Evolutionary conservation across 2,888 invertebrate genomes (phyloP).

Genomic region (Ditylenchus weischeri): DNA sequence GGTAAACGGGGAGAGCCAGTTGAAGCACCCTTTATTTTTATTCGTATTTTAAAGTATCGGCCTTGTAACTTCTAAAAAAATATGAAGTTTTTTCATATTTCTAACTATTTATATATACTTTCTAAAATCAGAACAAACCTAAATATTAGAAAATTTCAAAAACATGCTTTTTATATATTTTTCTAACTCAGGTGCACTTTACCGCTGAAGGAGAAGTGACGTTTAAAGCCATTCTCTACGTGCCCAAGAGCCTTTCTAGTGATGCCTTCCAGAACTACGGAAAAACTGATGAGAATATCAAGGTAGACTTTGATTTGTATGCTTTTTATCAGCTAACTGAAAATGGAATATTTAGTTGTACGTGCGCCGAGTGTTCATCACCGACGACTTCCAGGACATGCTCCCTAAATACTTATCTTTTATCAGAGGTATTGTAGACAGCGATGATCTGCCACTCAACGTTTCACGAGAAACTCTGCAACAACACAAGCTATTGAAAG

Average conservation of each 20-base stretch:
- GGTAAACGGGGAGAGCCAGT: too few species aligned
- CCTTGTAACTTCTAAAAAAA: too few species aligned
- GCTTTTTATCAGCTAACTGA: too few species aligned
- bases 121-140: too few species aligned
- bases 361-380: slow-evolving; percentile 96
- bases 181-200: slow-evolving; percentile 74
- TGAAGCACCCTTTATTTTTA: too few species aligned
- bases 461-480: slow-evolving; percentile 96
- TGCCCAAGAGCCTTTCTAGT: slow-evolving; percentile 82
- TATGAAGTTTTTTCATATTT: too few species aligned
- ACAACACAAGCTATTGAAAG: slow-evolving; percentile 95
- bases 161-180: too few species aligned
- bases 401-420: slow-evolving; percentile 96
- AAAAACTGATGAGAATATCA: slow-evolving; percentile 66
- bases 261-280: slow-evolving; percentile 95
- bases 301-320: slow-evolving; percentile 21
- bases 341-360: slow-evolving; percentile 68
- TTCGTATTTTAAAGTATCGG: too few species aligned
- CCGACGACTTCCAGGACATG: slow-evolving; percentile 98
- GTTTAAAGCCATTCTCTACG: slow-evolving; percentile 90
- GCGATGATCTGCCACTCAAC: slow-evolving; percentile 95
- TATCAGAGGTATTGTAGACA: slow-evolving; percentile 93
- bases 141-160: too few species aligned
- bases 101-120: too few species aligned
- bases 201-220: slow-evolving; percentile 98